Percentiles rank a stretch among this genome's conserved stretches.
These are phyloP conservation scores for Neomorphus geoffroyi DNA, from an alignment of 2,797 vertebrate genomes.

Conservation along the genomic window DNA sequence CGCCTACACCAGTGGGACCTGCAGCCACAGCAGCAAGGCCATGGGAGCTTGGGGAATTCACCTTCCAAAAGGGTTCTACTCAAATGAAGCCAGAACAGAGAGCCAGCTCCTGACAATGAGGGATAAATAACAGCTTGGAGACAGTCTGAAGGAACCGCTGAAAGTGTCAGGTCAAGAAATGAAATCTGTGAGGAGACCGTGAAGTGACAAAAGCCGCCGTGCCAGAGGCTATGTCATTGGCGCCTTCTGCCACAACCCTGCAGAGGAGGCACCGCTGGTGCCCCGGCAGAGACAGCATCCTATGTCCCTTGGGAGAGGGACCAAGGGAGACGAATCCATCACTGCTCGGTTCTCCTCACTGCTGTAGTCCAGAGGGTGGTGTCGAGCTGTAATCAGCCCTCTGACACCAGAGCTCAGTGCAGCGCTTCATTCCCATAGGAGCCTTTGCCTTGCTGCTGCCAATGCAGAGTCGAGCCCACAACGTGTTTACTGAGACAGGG, in stretches of 20 bases:
- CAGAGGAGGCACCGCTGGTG: fast-evolving
- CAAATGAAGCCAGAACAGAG: not conserved
- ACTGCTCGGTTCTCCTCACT: not conserved
- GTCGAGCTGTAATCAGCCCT: not conserved
- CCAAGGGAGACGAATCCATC: fast-evolving
- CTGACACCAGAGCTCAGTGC: not conserved
- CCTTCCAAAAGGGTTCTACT: not conserved
- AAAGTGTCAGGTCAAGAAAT: not conserved
- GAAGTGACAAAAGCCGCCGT: not conserved
- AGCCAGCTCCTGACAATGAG: not conserved
- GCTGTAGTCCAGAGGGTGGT: not conserved
- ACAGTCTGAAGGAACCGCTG: not conserved
- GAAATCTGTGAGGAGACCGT: not conserved
- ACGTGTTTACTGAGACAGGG: not conserved
- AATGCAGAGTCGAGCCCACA: fast-evolving
- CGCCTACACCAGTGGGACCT: not conserved
- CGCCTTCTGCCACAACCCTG: not conserved
- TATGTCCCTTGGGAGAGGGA: not conserved
- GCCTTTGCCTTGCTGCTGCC: not conserved
- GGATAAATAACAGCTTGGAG: slow-evolving; percentile 13
- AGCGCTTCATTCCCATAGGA: not conserved
- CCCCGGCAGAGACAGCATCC: fast-evolving
- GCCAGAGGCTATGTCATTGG: not conserved
- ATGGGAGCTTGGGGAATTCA: not conserved
- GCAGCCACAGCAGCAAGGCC: not conserved